phyloP scores from a whole-genome alignment of 2,797 vertebrate species.

The Brachymystax lenok region DNA sequence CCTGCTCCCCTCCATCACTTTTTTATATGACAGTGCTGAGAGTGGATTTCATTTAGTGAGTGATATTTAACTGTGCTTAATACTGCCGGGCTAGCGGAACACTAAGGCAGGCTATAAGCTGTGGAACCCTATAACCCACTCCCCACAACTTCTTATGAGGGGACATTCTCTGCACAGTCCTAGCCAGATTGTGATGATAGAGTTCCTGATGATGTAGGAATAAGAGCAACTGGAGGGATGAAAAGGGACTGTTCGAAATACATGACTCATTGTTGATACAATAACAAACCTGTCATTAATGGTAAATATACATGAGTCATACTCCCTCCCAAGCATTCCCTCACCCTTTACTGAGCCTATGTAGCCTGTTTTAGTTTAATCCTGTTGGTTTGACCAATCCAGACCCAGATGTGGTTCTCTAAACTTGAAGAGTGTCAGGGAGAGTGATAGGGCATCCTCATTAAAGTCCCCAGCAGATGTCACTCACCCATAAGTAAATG shows the following conservation, averaged over 20 bases:
- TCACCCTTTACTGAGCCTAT: no score
- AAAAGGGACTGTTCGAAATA: neutral
- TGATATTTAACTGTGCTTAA: constrained; percentile 38
- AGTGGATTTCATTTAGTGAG: constrained; percentile 34
- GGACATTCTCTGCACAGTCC: constrained; percentile 6
- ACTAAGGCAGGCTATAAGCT: neutral
- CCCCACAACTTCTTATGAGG: constrained; percentile 72
- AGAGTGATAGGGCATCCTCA: constrained; percentile 25
- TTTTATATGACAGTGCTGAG: constrained; percentile 28
- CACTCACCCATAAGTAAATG: constrained; percentile 79
- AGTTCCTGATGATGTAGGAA: neutral
- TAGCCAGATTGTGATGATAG: neutral
- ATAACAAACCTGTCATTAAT: neutral
- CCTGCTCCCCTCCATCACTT: constrained; percentile 23
- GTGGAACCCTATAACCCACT: constrained; percentile 71
- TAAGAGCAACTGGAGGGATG: neutral
- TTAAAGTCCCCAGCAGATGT: constrained; percentile 76
- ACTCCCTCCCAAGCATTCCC: no score
- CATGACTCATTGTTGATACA: neutral
- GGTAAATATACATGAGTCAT: neutral
- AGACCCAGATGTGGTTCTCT: neutral
- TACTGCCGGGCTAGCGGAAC: neutral
- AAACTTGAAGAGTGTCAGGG: neutral
- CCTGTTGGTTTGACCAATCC: neutral
- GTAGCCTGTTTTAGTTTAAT: neutral